Conservation (phyloP, 2,797 vertebrate genomes). For the Pagetopsis macropterus region DNA sequence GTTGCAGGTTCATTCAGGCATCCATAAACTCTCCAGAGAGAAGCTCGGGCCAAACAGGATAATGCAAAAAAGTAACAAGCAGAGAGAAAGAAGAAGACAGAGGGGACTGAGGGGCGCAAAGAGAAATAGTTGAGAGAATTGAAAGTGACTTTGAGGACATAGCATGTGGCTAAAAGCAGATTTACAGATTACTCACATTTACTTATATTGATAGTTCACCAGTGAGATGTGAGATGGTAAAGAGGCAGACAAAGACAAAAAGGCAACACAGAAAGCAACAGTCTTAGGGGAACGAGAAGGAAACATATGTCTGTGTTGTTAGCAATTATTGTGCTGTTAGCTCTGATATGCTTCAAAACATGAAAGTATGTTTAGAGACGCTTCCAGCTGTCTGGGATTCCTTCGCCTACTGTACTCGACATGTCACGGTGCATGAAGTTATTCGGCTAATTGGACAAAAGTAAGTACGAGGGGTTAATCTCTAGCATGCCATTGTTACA, state of each 20-base stretch:
- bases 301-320: slow-evolving; percentile 49
- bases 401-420: slow-evolving; percentile 22
- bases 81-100: slow-evolving; percentile 4
- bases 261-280: slow-evolving; percentile 10
- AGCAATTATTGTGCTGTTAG: slow-evolving; percentile 22
- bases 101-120: background rate
- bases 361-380: slow-evolving; percentile 30
- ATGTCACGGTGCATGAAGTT: slow-evolving; percentile 46
- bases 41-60: slow-evolving; percentile 26
- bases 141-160: background rate
- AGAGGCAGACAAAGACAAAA: slow-evolving; percentile 3
- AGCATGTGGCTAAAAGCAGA: background rate
- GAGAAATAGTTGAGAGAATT: background rate
- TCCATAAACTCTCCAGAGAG: slow-evolving; percentile 22
- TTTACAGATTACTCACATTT: background rate
- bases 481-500: slow-evolving; percentile 11
- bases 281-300: background rate
- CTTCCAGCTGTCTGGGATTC: slow-evolving; percentile 47
- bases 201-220: background rate
- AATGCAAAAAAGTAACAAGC: slow-evolving; percentile 15
- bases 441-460: slow-evolving; percentile 36
- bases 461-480: slow-evolving; percentile 26
- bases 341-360: slow-evolving; percentile 56
- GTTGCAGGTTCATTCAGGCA: slow-evolving; percentile 54
- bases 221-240: slow-evolving; percentile 8